Conservation (phyloP, 2,888 invertebrate species). For the Phyllotreta cruciferae region DNA sequence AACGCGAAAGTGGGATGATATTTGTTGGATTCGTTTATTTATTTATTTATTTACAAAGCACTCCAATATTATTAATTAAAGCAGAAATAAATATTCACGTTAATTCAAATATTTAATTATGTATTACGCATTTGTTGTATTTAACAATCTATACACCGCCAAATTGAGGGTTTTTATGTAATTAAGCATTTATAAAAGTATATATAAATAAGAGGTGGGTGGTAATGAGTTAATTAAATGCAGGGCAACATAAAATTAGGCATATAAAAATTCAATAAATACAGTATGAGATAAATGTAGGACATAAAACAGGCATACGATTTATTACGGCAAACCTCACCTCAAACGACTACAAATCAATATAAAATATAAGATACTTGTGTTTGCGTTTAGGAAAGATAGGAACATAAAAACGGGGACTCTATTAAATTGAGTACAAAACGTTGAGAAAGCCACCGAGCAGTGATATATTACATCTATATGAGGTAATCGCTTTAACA, state of each 20-base stretch:
- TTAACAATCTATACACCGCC: no score
- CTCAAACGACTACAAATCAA: conserved; percentile 3
- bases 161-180: no score
- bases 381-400: conserved; percentile 16
- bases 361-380: conserved; percentile 21
- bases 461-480: conserved; percentile 23
- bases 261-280: conserved; percentile 1
- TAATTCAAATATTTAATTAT: not conserved
- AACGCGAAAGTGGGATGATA: not conserved
- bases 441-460: conserved; percentile 15
- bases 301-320: not conserved
- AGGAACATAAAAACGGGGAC: conserved; percentile 6
- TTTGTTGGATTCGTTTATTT: not conserved
- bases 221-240: not conserved
- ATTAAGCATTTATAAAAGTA: no score
- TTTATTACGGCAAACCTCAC: conserved; percentile 7
- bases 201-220: no score
- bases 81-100: not conserved
- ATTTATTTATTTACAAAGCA: not conserved
- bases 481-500: conserved; percentile 31
- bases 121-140: not conserved
- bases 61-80: not conserved
- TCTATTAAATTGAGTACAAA: conserved; percentile 25
- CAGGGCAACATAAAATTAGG: conserved; percentile 4
- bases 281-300: not conserved